These are phyloP conservation scores for Bufotes viridis DNA, from an alignment of 2,797 vertebrate genomes.

Conservation along the genomic window DNA sequence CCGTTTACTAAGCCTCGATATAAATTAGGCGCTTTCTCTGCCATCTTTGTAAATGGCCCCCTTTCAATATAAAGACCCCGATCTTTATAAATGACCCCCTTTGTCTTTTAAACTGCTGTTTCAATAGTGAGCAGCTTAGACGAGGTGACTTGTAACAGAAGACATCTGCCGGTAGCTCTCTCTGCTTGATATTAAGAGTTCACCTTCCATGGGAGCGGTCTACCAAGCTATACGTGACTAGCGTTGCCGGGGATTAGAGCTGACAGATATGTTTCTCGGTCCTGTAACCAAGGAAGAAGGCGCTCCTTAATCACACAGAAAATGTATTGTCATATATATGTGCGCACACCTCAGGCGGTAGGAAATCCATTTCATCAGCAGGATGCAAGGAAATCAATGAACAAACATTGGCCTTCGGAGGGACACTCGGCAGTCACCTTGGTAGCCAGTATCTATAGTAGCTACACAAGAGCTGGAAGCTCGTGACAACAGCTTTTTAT, in stretches of 20 bases:
- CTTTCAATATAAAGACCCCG: too few species aligned
- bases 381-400: conserved; percentile 49
- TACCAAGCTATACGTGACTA: neutral
- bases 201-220: too few species aligned
- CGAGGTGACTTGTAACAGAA: too few species aligned
- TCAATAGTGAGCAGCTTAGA: too few species aligned
- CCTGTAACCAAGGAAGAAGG: conserved; percentile 31
- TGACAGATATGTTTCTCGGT: conserved; percentile 37
- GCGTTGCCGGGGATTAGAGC: conserved; percentile 27
- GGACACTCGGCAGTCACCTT: conserved; percentile 13
- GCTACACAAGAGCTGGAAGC: neutral
- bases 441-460: conserved; percentile 21
- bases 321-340: conserved; percentile 39
- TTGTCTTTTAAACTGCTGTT: too few species aligned
- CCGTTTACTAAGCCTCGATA: too few species aligned
- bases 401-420: conserved; percentile 32
- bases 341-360: conserved; percentile 22
- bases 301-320: conserved; percentile 45
- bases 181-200: too few species aligned
- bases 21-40: too few species aligned
- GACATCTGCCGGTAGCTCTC: too few species aligned
- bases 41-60: too few species aligned
- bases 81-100: too few species aligned
- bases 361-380: conserved; percentile 34
- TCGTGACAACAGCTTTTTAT: neutral